phyloP scores from a whole-genome alignment of 2,888 invertebrate genomes.

The Myathropa florea region DNA sequence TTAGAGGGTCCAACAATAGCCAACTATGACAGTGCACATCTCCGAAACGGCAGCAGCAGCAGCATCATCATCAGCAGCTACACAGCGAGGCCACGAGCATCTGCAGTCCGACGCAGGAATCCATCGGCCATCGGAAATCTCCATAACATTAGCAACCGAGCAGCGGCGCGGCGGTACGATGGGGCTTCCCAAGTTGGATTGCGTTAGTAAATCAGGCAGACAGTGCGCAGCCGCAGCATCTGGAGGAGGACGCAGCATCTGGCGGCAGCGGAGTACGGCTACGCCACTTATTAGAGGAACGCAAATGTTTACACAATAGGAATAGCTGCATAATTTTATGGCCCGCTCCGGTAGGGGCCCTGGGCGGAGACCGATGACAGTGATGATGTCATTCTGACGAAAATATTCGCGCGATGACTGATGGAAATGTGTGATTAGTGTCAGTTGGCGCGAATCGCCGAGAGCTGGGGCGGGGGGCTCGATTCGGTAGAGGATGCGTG shows the following conservation, averaged over 20 bases:
- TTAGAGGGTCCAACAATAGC: conserved; percentile 48
- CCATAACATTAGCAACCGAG: conserved; percentile 50
- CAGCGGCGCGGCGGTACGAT: conserved; percentile 5
- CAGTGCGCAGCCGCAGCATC: conserved; percentile 21
- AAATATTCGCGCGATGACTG: conserved; percentile 62
- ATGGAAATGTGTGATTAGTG: conserved; percentile 64
- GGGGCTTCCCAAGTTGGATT: conserved; percentile 38
- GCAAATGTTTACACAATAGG: conserved; percentile 67
- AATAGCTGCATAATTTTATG: conserved; percentile 69
- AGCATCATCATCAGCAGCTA: conserved; percentile 9
- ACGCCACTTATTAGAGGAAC: conserved; percentile 63
- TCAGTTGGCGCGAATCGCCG: not conserved
- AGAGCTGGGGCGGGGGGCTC: conserved; percentile 2
- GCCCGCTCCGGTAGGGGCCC: conserved; percentile 11
- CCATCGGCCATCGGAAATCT: conserved; percentile 43
- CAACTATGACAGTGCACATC: conserved; percentile 45
- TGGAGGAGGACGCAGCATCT: conserved; percentile 27
- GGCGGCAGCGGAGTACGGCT: conserved; percentile 2
- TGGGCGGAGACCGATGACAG: conserved; percentile 27
- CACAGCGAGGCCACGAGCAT: not conserved
- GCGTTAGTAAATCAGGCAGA: conserved; percentile 59
- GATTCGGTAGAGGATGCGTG: not conserved
- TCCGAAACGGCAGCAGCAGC: conserved; percentile 34
- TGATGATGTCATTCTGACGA: conserved; percentile 70
- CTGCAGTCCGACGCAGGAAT: conserved; percentile 8